phyloP scores from a whole-genome alignment of 2,888 invertebrate species.

The Polydrusus pterygomalis region DNA sequence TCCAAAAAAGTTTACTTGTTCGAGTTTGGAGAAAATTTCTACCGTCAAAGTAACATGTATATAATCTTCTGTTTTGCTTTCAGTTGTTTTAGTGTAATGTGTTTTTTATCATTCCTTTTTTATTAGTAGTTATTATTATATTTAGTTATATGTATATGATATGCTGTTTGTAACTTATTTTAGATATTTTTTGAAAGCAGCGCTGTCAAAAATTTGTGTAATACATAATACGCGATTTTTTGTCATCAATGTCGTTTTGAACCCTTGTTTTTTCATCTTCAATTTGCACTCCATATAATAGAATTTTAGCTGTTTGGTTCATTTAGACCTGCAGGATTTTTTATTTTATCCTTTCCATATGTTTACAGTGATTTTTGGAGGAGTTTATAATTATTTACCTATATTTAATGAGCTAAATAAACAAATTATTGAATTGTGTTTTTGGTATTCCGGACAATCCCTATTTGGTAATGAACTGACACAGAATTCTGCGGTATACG shows the following conservation, averaged over 20 bases:
- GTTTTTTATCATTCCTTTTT: constrained; percentile 51
- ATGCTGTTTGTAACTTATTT: constrained; percentile 47
- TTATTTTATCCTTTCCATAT: constrained; percentile 23
- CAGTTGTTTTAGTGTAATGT: constrained; percentile 36
- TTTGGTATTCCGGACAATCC: neutral
- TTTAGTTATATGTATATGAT: constrained; percentile 43
- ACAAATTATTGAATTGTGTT: constrained; percentile 40
- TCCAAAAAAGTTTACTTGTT: constrained; percentile 18
- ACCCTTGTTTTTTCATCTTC: constrained; percentile 1
- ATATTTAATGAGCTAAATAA: constrained; percentile 51
- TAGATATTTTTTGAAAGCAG: neutral
- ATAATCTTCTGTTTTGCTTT: constrained; percentile 50
- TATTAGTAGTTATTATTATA: constrained; percentile 37
- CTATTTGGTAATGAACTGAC: neutral
- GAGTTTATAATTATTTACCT: constrained; percentile 40
- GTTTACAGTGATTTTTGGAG: constrained; percentile 30
- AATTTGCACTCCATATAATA: constrained; percentile 7
- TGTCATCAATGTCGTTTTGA: neutral
- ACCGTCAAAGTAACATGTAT: constrained; percentile 35
- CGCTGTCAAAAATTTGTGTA: neutral
- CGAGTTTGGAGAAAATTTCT: constrained; percentile 23
- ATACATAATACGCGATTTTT: neutral
- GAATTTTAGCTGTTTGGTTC: constrained; percentile 22
- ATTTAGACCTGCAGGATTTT: constrained; percentile 15
- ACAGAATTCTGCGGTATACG: too few relatives aligned